Evolutionary conservation across 2,113 vertebrate species (phyloP).

Genomic region (Procavia capensis): DNA sequence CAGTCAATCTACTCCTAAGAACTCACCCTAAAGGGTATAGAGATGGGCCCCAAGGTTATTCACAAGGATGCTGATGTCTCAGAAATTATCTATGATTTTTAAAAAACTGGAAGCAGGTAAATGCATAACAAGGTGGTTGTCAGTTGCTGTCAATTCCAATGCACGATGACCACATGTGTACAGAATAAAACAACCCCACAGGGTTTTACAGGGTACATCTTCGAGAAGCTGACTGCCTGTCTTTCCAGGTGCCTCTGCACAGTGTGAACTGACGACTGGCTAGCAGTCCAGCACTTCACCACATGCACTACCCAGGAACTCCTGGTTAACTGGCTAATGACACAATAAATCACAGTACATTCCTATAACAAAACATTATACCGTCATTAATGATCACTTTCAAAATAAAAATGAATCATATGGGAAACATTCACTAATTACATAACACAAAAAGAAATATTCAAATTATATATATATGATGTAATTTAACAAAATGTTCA

Average conservation of each 20-base stretch:
- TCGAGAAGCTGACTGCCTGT: neutral
- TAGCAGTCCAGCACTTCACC: neutral
- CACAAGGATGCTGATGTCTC: neutral
- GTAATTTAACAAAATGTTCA: neutral
- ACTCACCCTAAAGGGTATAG: neutral
- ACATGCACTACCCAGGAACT: neutral
- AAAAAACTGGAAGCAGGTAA: neutral
- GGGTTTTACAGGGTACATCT: neutral
- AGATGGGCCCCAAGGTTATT: neutral
- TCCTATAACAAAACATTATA: neutral
- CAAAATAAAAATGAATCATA: conserved; percentile 1
- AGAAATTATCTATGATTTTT: neutral
- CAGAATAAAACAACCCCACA: neutral
- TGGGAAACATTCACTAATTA: neutral
- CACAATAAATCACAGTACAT: neutral
- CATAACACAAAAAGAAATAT: neutral
- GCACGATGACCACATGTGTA: neutral
- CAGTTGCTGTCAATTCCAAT: neutral
- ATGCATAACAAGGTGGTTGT: neutral
- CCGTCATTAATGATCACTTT: neutral
- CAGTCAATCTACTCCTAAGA: neutral
- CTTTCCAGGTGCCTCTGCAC: neutral
- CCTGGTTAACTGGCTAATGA: neutral
- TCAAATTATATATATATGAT: neutral
- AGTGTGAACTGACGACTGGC: neutral